Base-by-base conservation (phyloP, 2,888 invertebrate genomes). In the Ichneumoninae sp. region DNA sequence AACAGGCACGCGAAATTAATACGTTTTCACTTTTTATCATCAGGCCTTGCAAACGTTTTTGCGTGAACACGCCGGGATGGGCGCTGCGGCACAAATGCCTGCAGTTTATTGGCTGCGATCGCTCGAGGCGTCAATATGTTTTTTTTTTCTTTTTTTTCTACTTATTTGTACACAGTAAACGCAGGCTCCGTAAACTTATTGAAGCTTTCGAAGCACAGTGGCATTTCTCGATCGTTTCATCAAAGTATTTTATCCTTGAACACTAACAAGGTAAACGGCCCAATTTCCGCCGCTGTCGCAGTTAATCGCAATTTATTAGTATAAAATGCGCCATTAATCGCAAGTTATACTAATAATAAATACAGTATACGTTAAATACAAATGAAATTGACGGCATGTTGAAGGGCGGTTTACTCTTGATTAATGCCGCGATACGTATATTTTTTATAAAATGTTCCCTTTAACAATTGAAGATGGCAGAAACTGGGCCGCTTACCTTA, bases 1-100 rank as follows among this genome's bases (percentile, higher is more conserved):
- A 74, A 74, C 74, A 74, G 74, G 62, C 74, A 62, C 19, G 40
- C 47, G n/a, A 74, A 74, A 74, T 74, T 62, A 74, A 74, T 74
- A 62, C 74, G 60, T 47, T 62, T 62, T 74, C 60, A 16, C 47
- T 74, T 74, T 74, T 74, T 62, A 62, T 74, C 19, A 47, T n/a
- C 47, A 47, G 47, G 33, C 13, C 7, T 30, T 62, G 62, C 16
- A 33, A 33, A 62, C 62, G 62, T 62, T 62, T 62, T 62, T 62
- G 62, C 62, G n/a, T 33, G 13, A n/a, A 33, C 62, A 30, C 60
- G 33, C 30, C 62, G 30, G 6, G n/a, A 16, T 1, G 10, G 2
- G 30, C 30, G 26, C 62, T 62, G 33, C 62, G 62, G 33, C 30
- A 62, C 33, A 62, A 62, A 30, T 16, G 30, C 62, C 30, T 16